Base-by-base conservation (phyloP, 2,113 vertebrate genomes). In the Thunnus maccoyii region DNA sequence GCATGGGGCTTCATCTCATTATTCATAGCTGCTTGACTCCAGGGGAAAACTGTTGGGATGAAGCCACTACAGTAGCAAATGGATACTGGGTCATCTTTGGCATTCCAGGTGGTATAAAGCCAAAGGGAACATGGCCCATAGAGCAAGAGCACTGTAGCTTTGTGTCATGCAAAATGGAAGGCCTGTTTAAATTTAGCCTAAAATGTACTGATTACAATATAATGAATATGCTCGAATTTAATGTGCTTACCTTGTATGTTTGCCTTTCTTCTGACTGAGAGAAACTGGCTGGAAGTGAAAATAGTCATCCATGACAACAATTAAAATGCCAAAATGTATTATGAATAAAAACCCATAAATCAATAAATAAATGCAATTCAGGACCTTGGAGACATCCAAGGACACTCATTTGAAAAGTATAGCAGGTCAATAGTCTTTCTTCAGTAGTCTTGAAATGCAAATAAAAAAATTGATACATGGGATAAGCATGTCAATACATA, bases 1-100 rank as follows among this genome's bases (percentile, higher is more conserved):
- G 91, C 93, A 93, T 89, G 78, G 79, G 70, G 85, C 82, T 84
- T 77, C 77, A 76, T 88, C 93, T 93, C 92, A 94, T 95, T 95
- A 93, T 94, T 95, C 92, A 94, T 90, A 86, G 84, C 77, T 68
- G 85, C 83, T 90, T 88, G 85, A 84, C 92, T 91, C 78, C 83
- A 80, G 90, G 90, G 91, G 89, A 60, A 87, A 82, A 76, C 87
- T 70, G 73, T 82, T 88, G 87, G 81, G 88, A 89, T 80, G 77
- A 73, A 86, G 91, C 89, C 82, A 61, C 82, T 75, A 68, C 86
- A 79, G 77, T 41, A 81, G 80, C 87, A 92, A 90, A 91, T 87
- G 89, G 88, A 89, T 86, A 85, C 82, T 70, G 85, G 92, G 90
- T 87, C 92, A 91, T 90, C 90, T 91, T 89, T 78, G 83, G 80